Percentiles rank a stretch among this genome's conserved stretches.
Evolutionary conservation across 2,113 vertebrate species (phyloP).

Genomic region (Scomber scombrus): DNA sequence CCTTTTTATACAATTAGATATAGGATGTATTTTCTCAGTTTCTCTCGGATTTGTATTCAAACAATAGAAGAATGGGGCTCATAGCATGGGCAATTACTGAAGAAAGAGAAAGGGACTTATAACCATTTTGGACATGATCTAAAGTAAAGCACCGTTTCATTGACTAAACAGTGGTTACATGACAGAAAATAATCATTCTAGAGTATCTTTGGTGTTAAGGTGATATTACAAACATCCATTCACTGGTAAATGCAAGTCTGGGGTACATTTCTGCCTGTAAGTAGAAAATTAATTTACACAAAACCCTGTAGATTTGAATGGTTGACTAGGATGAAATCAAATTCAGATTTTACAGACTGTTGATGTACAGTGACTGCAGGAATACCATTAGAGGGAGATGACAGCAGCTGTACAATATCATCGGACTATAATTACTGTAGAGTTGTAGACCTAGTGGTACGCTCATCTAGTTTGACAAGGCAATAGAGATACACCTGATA

Average conservation of each 20-base stretch:
- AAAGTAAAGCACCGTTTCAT: not conserved
- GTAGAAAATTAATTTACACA: not conserved
- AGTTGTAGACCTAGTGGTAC: constrained; percentile 2
- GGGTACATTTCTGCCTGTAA: not conserved
- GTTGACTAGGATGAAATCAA: not conserved
- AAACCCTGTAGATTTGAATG: not conserved
- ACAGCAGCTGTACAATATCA: constrained; percentile 22
- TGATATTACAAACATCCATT: not conserved
- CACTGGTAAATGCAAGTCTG: not conserved
- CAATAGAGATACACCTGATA: constrained; percentile 20
- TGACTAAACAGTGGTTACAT: too few relatives aligned
- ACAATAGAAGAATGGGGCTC: not conserved
- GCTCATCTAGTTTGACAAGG: constrained; percentile 23
- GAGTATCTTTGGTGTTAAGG: too few relatives aligned
- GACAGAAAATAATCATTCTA: too few relatives aligned
- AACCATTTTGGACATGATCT: too few relatives aligned
- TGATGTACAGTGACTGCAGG: not conserved
- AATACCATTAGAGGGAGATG: not conserved
- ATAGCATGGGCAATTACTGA: not conserved
- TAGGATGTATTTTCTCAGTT: not conserved
- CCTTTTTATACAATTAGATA: not conserved
- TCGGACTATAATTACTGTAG: not conserved
- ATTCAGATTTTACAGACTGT: not conserved
- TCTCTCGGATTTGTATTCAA: too few relatives aligned
- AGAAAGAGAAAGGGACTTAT: not conserved